Evolutionary conservation across 1,140 invertebrate species (phyloP).

Genomic region (Leptinotarsa lineolata): DNA sequence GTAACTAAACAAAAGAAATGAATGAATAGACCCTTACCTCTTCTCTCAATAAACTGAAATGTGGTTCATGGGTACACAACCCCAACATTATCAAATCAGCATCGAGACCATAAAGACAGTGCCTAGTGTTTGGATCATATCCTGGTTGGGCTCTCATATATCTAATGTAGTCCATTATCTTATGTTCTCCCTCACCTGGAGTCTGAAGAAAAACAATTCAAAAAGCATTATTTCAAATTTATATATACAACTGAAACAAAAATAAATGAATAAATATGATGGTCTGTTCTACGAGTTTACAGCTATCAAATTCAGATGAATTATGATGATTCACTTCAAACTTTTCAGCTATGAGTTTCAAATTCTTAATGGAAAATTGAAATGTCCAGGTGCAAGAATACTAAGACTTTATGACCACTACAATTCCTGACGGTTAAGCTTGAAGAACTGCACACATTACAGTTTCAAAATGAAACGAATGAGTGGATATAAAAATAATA

Average conservation of each 20-base stretch:
- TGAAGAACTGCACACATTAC: no score
- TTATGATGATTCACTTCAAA: no score
- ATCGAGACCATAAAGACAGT: slow-evolving; percentile 95
- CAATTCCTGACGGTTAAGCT: no score
- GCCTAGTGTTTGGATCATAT: slow-evolving; percentile 86
- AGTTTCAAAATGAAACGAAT: no score
- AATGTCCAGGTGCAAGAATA: no score
- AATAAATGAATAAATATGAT: slow-evolving; percentile 10
- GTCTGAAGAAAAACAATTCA: slow-evolving; percentile 62
- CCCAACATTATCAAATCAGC: slow-evolving; percentile 96
- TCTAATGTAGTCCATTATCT: slow-evolving; percentile 97
- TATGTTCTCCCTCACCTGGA: slow-evolving; percentile 97
- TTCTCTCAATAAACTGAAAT: slow-evolving; percentile 90
- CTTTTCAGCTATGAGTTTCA: no score
- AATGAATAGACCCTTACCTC: slow-evolving; percentile 64
- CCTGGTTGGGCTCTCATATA: slow-evolving; percentile 79
- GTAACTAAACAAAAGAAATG: no score
- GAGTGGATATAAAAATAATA: no score
- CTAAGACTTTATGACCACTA: no score
- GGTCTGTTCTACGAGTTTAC: no score
- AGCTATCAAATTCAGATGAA: no score
- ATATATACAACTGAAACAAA: slow-evolving; percentile 11
- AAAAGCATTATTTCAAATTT: not conserved
- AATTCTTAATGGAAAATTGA: no score
- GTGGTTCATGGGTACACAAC: slow-evolving; percentile 90